These are phyloP conservation scores for Notamacropus eugenii DNA, from an alignment of 2,797 vertebrate species.

Conservation along the genomic window DNA sequence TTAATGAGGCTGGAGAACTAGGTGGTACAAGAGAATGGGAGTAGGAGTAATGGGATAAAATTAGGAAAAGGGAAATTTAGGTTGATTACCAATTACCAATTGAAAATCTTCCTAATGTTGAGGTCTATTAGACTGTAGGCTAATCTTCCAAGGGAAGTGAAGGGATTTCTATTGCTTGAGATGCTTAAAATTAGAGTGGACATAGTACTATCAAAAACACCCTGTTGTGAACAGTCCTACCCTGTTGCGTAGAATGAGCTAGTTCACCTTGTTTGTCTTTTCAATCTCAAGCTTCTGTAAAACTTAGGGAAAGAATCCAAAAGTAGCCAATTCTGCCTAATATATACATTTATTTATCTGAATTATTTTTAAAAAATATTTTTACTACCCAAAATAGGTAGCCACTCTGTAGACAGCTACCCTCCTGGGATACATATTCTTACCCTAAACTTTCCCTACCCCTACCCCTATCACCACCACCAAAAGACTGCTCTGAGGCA, in stretches of 20 bases:
- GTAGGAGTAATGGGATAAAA: conserved; percentile 74
- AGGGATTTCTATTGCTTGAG: conserved; percentile 69
- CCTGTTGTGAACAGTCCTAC: conserved; percentile 45
- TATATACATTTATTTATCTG: not conserved
- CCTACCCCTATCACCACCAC: not conserved
- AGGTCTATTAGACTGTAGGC: conserved; percentile 78
- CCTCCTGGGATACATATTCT: not conserved
- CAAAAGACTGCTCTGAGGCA: not conserved
- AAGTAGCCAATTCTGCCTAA: not conserved
- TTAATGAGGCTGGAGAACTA: conserved; percentile 70
- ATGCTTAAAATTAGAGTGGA: conserved; percentile 76
- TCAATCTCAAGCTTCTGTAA: not conserved
- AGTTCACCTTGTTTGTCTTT: conserved; percentile 71
- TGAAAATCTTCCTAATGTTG: conserved; percentile 75
- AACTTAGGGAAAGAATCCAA: not conserved
- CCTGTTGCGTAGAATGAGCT: conserved; percentile 55
- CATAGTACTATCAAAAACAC: conserved; percentile 52
- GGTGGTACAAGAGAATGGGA: conserved; percentile 58
- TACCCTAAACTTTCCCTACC: not conserved
- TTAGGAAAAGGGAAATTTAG: conserved; percentile 79
- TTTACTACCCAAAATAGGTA: not conserved
- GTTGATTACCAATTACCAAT: conserved; percentile 79
- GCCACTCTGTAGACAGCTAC: not conserved
- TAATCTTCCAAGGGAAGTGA: conserved; percentile 69
- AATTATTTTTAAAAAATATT: conserved; percentile 3